Evolutionary conservation across 2,888 invertebrate genomes (phyloP).

Genomic region (Pheosia gnoma): DNA sequence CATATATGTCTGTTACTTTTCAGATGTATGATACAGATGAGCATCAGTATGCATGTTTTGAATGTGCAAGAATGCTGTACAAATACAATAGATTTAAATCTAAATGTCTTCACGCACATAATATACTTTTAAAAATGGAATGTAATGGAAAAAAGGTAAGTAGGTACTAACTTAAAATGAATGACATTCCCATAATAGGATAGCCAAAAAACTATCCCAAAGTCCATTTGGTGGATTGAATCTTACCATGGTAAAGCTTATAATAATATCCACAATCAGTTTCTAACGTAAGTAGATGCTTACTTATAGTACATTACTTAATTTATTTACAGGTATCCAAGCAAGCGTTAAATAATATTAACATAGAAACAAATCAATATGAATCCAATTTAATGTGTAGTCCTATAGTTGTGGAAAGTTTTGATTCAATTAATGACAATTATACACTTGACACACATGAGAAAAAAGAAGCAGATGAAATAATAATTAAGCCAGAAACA

Average conservation of each 20-base stretch:
- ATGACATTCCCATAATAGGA: no score
- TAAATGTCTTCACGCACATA: constrained; percentile 1
- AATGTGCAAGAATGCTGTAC: background rate
- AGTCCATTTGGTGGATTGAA: no score
- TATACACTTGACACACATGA: background rate
- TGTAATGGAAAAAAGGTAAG: background rate
- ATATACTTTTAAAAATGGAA: background rate
- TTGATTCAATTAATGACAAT: background rate
- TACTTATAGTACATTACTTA: no score
- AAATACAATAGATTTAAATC: constrained; percentile 1
- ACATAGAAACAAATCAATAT: background rate
- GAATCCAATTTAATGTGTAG: background rate
- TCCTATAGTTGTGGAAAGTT: constrained; percentile 1
- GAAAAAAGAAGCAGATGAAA: background rate
- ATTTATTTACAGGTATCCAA: background rate
- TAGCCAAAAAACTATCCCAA: no score
- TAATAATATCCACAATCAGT: no score
- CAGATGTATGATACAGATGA: background rate
- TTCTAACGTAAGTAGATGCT: no score
- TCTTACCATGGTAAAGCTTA: no score
- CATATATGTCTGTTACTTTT: constrained; percentile 6
- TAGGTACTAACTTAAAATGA: background rate
- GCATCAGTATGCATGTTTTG: constrained; percentile 1
- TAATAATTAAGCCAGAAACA: background rate
- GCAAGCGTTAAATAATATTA: background rate